These are phyloP conservation scores for Protophormia terraenovae DNA, from an alignment of 2,888 invertebrate genomes.

Conservation along the genomic window DNA sequence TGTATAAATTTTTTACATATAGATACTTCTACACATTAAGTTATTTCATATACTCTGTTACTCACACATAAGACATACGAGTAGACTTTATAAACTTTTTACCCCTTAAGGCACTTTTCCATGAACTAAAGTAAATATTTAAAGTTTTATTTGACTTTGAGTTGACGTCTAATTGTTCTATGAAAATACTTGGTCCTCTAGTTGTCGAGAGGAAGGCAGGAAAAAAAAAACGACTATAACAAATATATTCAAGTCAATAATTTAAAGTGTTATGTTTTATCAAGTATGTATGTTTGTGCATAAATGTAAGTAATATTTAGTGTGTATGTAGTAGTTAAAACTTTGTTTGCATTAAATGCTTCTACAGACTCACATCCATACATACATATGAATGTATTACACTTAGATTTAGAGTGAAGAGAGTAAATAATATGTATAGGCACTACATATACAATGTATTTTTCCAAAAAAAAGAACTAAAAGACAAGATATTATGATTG, in stretches of 20 bases:
- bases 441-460: neutral
- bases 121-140: constrained; percentile 74
- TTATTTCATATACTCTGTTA: neutral
- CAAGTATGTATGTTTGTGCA: constrained; percentile 13
- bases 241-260: constrained; percentile 47
- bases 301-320: neutral
- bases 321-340: neutral
- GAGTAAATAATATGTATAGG: constrained; percentile 5
- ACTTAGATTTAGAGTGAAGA: neutral
- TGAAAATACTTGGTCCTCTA: constrained; percentile 73
- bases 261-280: constrained; percentile 54
- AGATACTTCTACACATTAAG: neutral
- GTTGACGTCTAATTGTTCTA: constrained; percentile 74
- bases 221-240: neutral
- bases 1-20: neutral
- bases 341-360: constrained; percentile 12
- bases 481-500: constrained; percentile 9
- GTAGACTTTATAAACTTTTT: constrained; percentile 48
- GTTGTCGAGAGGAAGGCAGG: constrained; percentile 57
- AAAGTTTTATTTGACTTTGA: constrained; percentile 70
- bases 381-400: neutral
- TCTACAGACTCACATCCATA: neutral
- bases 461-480: neutral
- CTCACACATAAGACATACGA: neutral
- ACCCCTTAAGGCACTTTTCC: constrained; percentile 70